Base-by-base conservation (phyloP, 2,888 invertebrate genomes). In the Sicus ferrugineus region DNA sequence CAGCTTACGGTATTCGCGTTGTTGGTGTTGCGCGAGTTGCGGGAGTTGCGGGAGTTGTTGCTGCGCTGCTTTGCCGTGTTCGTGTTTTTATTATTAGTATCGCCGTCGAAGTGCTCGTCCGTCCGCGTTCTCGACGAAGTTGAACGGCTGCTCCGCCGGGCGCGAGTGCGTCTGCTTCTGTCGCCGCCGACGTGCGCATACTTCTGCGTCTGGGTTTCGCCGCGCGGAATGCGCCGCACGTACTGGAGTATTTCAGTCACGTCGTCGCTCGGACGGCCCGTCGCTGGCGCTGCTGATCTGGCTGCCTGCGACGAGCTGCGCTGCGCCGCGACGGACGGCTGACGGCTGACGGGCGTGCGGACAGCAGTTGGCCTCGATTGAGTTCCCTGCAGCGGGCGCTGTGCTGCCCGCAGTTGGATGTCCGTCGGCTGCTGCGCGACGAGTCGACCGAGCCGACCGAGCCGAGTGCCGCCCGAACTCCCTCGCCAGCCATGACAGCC, bases 91-190 rank as follows among this genome's bases (percentile, higher is more conserved):
- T 23, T 34, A 61, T 65, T 52, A 48, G 52, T 61, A 50, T 59
- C 52, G 52, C 62, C 73, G 76, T 77, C 75, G 73, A 75, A 76
- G 74, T 73, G 76, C 79, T 74, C 52, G 56, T 58, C 58, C 9
- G 21, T 30, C 42, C 6, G n/a, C n/a, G n/a, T n/a, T n/a, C n/a
- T n/a, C n/a, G n/a, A n/a, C n/a, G n/a, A n/a, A n/a, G n/a, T n/a
- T n/a, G n/a, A n/a, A n/a, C n/a, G n/a, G n/a, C n/a, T n/a, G n/a
- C n/a, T n/a, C n/a, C n/a, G n/a, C n/a, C n/a, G n/a, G n/a, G n/a
- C n/a, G n/a, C n/a, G n/a, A n/a, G n/a, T n/a, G n/a, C n/a, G n/a
- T n/a, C n/a, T n/a, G n/a, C n/a, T n/a, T n/a, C n/a, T n/a, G n/a
- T n/a, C n/a, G n/a, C n/a, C n/a, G 58, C 28, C 16, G 4, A 23